Percentiles rank a stretch among this genome's conserved stretches.
phyloP scores from a whole-genome alignment of 2,888 invertebrate genomes.

The Platycheirus rosarum region DNA sequence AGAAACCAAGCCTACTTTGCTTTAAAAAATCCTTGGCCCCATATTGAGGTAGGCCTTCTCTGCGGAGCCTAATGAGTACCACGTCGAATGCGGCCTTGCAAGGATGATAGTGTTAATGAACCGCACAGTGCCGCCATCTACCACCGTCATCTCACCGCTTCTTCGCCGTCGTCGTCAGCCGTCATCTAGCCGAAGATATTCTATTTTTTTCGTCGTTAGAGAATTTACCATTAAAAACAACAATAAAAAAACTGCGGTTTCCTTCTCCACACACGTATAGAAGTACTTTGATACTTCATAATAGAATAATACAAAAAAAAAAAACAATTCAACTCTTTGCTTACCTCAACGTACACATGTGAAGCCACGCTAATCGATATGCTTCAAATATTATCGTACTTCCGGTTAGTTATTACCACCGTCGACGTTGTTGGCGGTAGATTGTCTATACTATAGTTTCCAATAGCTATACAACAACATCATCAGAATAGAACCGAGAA shows the following conservation, averaged over 20 bases:
- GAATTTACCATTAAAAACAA: constrained; percentile 29
- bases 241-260: constrained; percentile 59
- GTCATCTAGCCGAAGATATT: constrained; percentile 48
- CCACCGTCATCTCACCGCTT: constrained; percentile 5
- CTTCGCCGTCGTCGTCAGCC: constrained; percentile 19
- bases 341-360: constrained; percentile 44
- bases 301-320: constrained; percentile 29
- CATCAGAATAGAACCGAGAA: constrained; percentile 53
- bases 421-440: constrained; percentile 61
- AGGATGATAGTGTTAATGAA: constrained; percentile 61
- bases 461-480: constrained; percentile 24
- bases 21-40: no score
- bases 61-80: background rate
- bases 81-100: constrained; percentile 4
- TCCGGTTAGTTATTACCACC: constrained; percentile 73
- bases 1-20: no score
- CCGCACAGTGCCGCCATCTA: constrained; percentile 37
- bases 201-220: constrained; percentile 52
- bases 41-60: no score
- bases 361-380: constrained; percentile 74
- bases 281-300: constrained; percentile 31
- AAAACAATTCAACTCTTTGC: constrained; percentile 54
- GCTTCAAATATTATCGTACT: constrained; percentile 74
- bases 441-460: constrained; percentile 50
- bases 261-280: constrained; percentile 37